Evolutionary conservation across 2,797 vertebrate genomes (phyloP), one percentile per base, ranked within the genome.

Genomic region (Dicrostonyx torquatus): DNA sequence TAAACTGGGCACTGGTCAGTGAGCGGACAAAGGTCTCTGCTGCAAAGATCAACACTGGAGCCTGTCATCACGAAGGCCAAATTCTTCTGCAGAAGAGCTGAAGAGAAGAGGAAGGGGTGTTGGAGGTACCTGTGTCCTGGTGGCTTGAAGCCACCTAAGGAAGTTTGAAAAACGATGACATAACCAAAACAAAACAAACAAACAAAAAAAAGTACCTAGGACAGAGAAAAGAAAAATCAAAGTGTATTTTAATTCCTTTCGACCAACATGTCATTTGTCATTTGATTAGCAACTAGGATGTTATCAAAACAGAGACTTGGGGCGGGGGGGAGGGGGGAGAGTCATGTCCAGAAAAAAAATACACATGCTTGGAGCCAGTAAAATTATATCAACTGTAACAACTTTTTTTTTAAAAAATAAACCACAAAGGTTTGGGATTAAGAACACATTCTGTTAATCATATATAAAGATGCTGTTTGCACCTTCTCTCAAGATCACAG

Each of bases 281-380:
- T 72, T 11, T 70, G 2, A 77, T 96, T 45, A 93, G 86, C 18
- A 45, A 58, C 91, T 82, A 8, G 0, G 0, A 88, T 10, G 13
- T 3, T 26, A 7, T 29, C 77, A n/a, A 88, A 72, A 88, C 2
- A 93, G 37, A 1, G 6, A n/a, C n/a, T n/a, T n/a, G n/a, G n/a
- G n/a, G n/a, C n/a, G n/a, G n/a, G n/a, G n/a, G n/a, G n/a, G n/a
- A n/a, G n/a, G n/a, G n/a, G n/a, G n/a, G n/a, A n/a, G n/a, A n/a
- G 78, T 90, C 78, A 53, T 66, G 58, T 75, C 48, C 66, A 62
- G 85, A 50, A 93, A 60, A 60, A 15, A 89, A 91, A 82, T 40
- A 70, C 0, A 26, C 14, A 31, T 13, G 37, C 31, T 8, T 48
- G 77, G 75, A 34, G 40, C 64, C 48, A 91, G n/a, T n/a, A 78